Base-by-base conservation (phyloP, 2,113 vertebrate species). In the Oryzias melastigma region DNA sequence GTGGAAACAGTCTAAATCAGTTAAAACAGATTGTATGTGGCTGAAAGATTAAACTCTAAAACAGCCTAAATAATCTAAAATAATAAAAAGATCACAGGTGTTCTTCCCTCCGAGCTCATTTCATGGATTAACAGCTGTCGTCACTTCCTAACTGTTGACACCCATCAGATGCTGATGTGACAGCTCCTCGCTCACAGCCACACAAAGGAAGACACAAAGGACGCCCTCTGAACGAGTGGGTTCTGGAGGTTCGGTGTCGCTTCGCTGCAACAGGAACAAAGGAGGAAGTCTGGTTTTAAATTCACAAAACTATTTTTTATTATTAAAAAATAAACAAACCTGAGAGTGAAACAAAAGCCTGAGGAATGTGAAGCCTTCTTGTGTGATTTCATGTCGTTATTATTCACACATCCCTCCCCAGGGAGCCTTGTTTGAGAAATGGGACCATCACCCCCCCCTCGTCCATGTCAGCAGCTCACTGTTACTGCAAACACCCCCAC, bases 1-100 rank as follows among this genome's bases (percentile, higher is more conserved):
- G n/a, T n/a, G n/a, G n/a, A n/a, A n/a, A n/a, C n/a, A n/a, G n/a
- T n/a, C n/a, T n/a, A n/a, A n/a, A n/a, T n/a, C n/a, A n/a, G n/a
- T n/a, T n/a, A n/a, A n/a, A n/a, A n/a, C n/a, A n/a, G n/a, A n/a
- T n/a, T n/a, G n/a, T n/a, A n/a, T n/a, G n/a, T n/a, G n/a, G n/a
- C n/a, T n/a, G n/a, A n/a, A n/a, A n/a, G n/a, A n/a, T n/a, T n/a
- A n/a, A n/a, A n/a, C n/a, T n/a, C n/a, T n/a, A n/a, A n/a, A n/a
- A n/a, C n/a, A n/a, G n/a, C n/a, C n/a, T n/a, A n/a, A n/a, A n/a
- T n/a, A n/a, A n/a, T n/a, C n/a, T n/a, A n/a, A n/a, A n/a, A n/a
- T n/a, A n/a, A n/a, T n/a, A n/a, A n/a, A n/a, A 52, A n/a, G 77
- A 79, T 85, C 89, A 84, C 88, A 89, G 86, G 85, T 88, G 89